Evolutionary conservation across 2,888 invertebrate genomes (phyloP).

Genomic region (Drosophila leonis): DNA sequence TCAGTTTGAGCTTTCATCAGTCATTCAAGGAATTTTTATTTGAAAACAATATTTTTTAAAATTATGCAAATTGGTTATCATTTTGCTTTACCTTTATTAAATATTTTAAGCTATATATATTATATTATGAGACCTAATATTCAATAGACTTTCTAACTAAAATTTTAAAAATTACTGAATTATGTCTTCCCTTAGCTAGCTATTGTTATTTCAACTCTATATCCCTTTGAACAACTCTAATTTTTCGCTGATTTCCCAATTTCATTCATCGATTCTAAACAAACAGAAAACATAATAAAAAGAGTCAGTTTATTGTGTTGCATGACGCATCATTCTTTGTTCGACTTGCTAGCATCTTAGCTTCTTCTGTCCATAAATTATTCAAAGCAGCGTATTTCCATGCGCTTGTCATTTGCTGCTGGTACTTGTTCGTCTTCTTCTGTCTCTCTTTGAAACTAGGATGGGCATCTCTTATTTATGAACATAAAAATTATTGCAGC

Average conservation of each 20-base stretch:
- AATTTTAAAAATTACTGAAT: neutral
- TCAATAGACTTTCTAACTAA: too few species aligned
- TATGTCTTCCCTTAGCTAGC: neutral
- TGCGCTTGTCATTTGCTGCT: conserved; percentile 40
- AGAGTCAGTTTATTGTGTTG: conserved; percentile 42
- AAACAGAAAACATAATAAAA: neutral
- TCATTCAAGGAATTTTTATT: too few species aligned
- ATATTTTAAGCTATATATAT: too few species aligned
- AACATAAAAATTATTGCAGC: conserved; percentile 58
- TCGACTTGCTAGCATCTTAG: conserved; percentile 24
- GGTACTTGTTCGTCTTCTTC: neutral
- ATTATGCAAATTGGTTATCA: too few species aligned
- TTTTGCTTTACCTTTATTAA: too few species aligned
- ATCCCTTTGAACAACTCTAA: neutral
- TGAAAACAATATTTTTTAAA: too few species aligned
- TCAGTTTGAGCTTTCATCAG: too few species aligned
- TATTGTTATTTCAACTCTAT: neutral
- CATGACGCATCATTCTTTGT: conserved; percentile 72
- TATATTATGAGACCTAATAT: too few species aligned
- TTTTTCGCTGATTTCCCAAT: neutral
- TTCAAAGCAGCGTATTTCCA: conserved; percentile 74
- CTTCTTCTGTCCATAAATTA: conserved; percentile 69
- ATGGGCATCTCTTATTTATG: conserved; percentile 67
- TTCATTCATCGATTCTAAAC: conserved; percentile 26
- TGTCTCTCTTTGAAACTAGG: conserved; percentile 31